Evolutionary conservation across 1,140 invertebrate genomes (phyloP).

Genomic region (Doryteuthis pealeii): DNA sequence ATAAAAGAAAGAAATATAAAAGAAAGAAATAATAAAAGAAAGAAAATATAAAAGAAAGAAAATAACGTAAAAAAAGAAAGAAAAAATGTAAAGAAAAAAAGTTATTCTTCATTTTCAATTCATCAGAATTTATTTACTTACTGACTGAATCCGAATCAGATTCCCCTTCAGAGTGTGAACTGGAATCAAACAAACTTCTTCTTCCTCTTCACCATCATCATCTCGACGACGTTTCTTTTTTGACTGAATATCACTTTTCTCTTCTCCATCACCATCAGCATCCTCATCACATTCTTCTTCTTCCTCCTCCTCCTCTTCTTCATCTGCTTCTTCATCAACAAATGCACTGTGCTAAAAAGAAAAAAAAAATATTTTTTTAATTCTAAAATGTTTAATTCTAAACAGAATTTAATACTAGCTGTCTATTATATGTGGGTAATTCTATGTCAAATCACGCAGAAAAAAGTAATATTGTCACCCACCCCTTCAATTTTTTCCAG

Average conservation of each 20-base stretch:
- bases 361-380: too few species aligned
- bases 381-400: too few species aligned
- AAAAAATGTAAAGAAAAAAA: background rate
- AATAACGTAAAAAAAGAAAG: too few species aligned
- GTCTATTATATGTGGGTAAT: too few species aligned
- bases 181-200: background rate
- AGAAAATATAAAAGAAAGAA: too few species aligned
- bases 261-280: conserved; percentile 20
- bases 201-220: conserved; percentile 3
- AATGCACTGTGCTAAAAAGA: conserved; percentile 36
- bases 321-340: conserved; percentile 48
- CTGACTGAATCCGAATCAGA: background rate
- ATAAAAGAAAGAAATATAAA: background rate
- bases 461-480: too few species aligned
- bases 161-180: too few species aligned
- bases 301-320: conserved; percentile 34
- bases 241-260: too few species aligned
- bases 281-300: conserved; percentile 25
- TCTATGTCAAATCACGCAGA: too few species aligned
- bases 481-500: too few species aligned
- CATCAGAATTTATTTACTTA: background rate
- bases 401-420: too few species aligned
- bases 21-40: background rate
- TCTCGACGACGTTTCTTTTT: background rate
- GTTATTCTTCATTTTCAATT: background rate